Evolutionary conservation across 2,888 invertebrate genomes (phyloP).

Genomic region (Sussaba pulchella): DNA sequence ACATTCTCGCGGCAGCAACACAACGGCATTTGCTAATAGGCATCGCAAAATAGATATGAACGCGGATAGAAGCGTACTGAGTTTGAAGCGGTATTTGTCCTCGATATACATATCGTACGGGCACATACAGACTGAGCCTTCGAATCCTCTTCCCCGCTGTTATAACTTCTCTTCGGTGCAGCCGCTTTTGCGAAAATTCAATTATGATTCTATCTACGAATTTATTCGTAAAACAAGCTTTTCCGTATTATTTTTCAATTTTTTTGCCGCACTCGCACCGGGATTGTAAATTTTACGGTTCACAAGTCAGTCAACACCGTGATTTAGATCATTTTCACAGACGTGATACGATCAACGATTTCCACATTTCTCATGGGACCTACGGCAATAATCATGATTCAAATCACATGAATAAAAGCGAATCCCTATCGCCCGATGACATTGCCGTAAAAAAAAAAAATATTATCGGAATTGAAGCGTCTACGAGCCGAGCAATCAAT

Average conservation of each 20-base stretch:
- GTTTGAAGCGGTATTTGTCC: slow-evolving; percentile 50
- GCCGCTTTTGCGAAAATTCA: slow-evolving; percentile 21
- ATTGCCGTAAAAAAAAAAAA: no score
- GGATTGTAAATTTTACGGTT: neutral
- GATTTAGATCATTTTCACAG: slow-evolving; percentile 1
- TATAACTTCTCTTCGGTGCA: neutral
- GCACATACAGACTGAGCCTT: slow-evolving; percentile 10
- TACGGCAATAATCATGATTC: no score
- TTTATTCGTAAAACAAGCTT: slow-evolving; percentile 40
- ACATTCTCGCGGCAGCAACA: slow-evolving; percentile 54
- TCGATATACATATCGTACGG: slow-evolving; percentile 45
- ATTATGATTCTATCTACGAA: slow-evolving; percentile 35
- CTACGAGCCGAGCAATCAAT: no score
- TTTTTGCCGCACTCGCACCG: neutral
- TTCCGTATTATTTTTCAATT: neutral
- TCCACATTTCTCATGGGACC: no score
- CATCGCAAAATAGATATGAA: slow-evolving; percentile 32
- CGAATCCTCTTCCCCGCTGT: neutral
- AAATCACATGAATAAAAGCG: no score
- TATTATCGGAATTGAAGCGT: no score
- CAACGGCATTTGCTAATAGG: slow-evolving; percentile 56
- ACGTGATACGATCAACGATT: neutral
- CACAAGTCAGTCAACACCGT: neutral
- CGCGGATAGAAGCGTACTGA: slow-evolving; percentile 23
- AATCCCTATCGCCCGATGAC: no score